Evolutionary conservation across 2,888 invertebrate species (phyloP), one percentile per base, ranked within the genome.

Genomic region (Mythimna ferrago): DNA sequence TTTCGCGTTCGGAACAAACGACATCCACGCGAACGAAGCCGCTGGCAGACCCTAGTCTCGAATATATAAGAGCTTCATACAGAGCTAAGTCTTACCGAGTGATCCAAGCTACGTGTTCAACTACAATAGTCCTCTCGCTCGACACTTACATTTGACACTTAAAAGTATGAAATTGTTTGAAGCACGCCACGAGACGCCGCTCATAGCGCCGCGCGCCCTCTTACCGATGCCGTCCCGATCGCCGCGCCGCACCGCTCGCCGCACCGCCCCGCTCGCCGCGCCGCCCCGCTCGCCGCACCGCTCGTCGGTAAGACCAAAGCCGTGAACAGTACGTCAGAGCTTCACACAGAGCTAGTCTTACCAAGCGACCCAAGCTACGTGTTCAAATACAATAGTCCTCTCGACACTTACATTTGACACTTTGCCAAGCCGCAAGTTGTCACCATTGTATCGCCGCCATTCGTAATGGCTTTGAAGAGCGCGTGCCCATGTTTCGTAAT

Each of bases 321-420:
- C 11, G 41, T 32, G 6, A 53, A 60, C 14, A 21, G 26, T 1
- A 1, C 26, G 26, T 21, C 41, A 48, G 38, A 60, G 32, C 56
- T 26, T 14, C 35, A 44, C 53, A 63, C 48, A 21, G 21, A 61
- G 16, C 54, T 21, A 4, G 53, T 5, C 69, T 69, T 44, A 53
- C 58, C 44, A 9, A 58, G 21, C 63, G 58, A 60, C 35, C 41
- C 54, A 66, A 66, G 66, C 57, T 53, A 56, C 66, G 32, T 70
- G 54, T 65, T 67, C 61, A 5, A 62, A 53, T 67, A 73, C 73
- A 73, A 63, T 66, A 60, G 73, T 66, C 71, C 73, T 53, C 65
- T 72, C 66, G 38, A 77, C 83, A 82, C 75, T 69, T 76, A 69
- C 76, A 86, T 78, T 85, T 86, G 84, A 85, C 80, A 82, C 78